phyloP scores from a whole-genome alignment of 2,888 invertebrate genomes.

The Clitarchus hookeri region DNA sequence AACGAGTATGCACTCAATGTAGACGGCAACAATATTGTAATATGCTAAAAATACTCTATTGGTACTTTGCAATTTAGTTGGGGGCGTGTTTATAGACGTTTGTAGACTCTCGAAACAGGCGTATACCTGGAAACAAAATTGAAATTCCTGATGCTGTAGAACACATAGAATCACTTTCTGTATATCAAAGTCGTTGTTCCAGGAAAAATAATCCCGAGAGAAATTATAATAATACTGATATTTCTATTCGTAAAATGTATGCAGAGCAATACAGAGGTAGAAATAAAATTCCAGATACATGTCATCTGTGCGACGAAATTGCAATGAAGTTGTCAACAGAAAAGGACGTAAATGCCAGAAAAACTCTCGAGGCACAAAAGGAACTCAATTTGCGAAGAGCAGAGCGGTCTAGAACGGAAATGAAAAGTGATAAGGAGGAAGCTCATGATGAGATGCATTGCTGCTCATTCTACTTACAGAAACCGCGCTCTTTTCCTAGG shows the following conservation, averaged over 20 bases:
- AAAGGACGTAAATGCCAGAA: not conserved
- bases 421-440: conserved; percentile 3
- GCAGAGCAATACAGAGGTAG: not conserved
- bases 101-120: not conserved
- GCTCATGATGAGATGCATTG: not conserved
- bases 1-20: not conserved
- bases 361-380: not conserved
- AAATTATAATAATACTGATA: not conserved
- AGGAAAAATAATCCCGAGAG: conserved; percentile 11
- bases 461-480: not conserved
- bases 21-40: not conserved
- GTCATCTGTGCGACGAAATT: not conserved
- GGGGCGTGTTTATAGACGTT: not conserved
- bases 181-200: not conserved
- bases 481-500: not conserved
- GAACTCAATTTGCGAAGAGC: not conserved
- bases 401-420: not conserved
- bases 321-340: not conserved
- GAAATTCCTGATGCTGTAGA: not conserved
- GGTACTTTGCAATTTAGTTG: not conserved
- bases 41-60: conserved; percentile 8
- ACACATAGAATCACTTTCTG: not conserved
- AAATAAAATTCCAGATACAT: not conserved
- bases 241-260: not conserved
- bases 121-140: not conserved